Conservation (phyloP, 2,797 vertebrate species). For the Telmatherina bonti region DNA sequence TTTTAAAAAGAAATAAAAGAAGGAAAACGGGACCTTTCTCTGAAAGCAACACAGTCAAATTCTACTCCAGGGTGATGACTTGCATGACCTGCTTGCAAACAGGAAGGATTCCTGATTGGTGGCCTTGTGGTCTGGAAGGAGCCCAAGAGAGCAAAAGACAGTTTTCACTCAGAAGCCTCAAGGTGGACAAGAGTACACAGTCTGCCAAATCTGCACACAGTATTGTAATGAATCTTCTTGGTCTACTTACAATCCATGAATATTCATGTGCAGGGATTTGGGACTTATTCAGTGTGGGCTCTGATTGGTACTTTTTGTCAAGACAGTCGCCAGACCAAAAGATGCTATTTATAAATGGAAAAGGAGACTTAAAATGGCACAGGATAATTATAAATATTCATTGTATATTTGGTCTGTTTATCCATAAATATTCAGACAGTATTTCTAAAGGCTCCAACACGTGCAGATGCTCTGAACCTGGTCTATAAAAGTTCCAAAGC, state of each 20-base stretch:
- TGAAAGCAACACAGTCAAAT: not conserved
- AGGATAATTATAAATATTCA: slow-evolving; percentile 56
- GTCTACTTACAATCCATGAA: slow-evolving; percentile 50
- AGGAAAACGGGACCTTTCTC: slow-evolving; percentile 6
- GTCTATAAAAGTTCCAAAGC: slow-evolving; percentile 12
- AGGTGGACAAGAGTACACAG: slow-evolving; percentile 14
- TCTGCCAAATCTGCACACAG: slow-evolving; percentile 33
- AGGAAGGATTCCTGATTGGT: slow-evolving; percentile 50
- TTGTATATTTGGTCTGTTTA: slow-evolving; percentile 58
- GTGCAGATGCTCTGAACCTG: slow-evolving; percentile 1
- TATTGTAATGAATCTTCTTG: slow-evolving; percentile 37
- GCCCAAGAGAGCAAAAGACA: slow-evolving; percentile 30
- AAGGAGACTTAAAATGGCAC: slow-evolving; percentile 43
- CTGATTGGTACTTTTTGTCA: slow-evolving; percentile 52
- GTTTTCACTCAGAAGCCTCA: not conserved
- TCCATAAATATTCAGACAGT: slow-evolving; percentile 45
- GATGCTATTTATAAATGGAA: slow-evolving; percentile 42
- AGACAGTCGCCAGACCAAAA: slow-evolving; percentile 41
- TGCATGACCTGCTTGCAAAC: slow-evolving; percentile 16
- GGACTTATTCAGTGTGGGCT: slow-evolving; percentile 33
- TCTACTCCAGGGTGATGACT: slow-evolving; percentile 4
- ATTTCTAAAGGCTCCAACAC: slow-evolving; percentile 38
- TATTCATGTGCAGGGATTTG: slow-evolving; percentile 58
- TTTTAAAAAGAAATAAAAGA: slow-evolving; percentile 18
- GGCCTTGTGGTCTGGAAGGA: slow-evolving; percentile 44